Conservation (phyloP, 2,888 invertebrate genomes). For the Sabatieria punctata region DNA sequence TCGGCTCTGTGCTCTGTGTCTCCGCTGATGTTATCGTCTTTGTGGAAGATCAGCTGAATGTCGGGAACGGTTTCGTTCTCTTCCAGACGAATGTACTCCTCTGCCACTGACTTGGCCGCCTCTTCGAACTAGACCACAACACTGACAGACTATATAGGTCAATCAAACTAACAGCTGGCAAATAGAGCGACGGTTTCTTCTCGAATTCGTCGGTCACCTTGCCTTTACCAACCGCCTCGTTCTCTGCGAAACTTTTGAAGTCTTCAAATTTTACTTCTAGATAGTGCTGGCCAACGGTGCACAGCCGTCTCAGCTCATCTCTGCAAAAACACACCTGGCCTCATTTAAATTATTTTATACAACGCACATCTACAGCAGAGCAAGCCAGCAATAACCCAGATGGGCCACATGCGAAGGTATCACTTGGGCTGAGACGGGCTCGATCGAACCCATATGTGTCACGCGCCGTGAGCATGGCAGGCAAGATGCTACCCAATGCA, state of each 20-base stretch:
- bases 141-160: neutral
- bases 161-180: conserved; percentile 48
- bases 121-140: conserved; percentile 55
- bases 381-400: too few relatives aligned
- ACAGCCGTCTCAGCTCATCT: conserved; percentile 77
- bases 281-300: conserved; percentile 69
- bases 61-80: conserved; percentile 75
- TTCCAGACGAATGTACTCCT: conserved; percentile 81
- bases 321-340: conserved; percentile 40
- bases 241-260: conserved; percentile 70
- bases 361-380: too few relatives aligned
- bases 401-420: too few relatives aligned
- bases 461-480: too few relatives aligned
- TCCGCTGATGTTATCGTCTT: too few relatives aligned
- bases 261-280: conserved; percentile 85
- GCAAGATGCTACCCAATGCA: too few relatives aligned
- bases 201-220: conserved; percentile 68
- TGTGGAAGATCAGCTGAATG: conserved; percentile 60
- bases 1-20: too few relatives aligned
- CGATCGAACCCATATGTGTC: too few relatives aligned
- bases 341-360: too few relatives aligned
- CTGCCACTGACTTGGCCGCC: conserved; percentile 84
- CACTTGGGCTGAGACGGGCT: too few relatives aligned
- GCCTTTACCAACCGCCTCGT: too few relatives aligned
- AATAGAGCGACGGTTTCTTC: conserved; percentile 76